Evolutionary conservation across 2,797 vertebrate species (phyloP).

Genomic region (Zenarchopterus dispar): DNA sequence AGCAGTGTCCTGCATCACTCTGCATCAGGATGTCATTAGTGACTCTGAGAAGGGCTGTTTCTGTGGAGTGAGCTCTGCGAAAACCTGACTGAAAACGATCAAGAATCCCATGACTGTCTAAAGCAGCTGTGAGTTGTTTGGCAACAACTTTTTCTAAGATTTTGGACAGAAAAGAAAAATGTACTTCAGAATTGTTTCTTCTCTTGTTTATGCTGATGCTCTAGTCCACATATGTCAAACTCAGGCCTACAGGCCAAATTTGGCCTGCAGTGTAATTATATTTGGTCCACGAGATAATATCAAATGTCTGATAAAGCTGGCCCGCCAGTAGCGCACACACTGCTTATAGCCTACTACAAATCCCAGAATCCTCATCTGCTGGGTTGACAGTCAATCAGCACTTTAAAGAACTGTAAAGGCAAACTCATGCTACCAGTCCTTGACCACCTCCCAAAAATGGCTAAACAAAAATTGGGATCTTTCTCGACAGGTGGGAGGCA

Average conservation of each 20-base stretch:
- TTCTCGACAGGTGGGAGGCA: background rate
- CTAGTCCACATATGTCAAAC: too few relatives aligned
- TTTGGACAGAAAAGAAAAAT: too few relatives aligned
- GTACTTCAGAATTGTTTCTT: too few relatives aligned
- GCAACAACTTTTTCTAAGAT: too few relatives aligned
- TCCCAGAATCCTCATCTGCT: background rate
- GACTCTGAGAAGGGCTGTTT: too few relatives aligned
- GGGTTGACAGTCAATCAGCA: background rate
- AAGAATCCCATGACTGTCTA: too few relatives aligned
- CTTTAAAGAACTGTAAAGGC: background rate
- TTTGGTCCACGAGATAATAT: background rate
- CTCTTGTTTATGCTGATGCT: too few relatives aligned
- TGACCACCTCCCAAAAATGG: background rate
- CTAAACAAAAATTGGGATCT: background rate
- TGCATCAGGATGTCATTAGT: too few relatives aligned
- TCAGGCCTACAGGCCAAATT: background rate
- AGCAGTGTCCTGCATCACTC: too few relatives aligned
- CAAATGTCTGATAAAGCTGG: background rate
- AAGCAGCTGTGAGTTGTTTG: too few relatives aligned
- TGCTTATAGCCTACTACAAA: background rate
- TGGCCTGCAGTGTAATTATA: conserved; percentile 8
- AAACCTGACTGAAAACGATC: too few relatives aligned
- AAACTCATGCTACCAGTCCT: background rate
- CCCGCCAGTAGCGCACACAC: background rate
- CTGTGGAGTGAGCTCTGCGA: too few relatives aligned